Evolutionary conservation across 2,797 vertebrate genomes (phyloP).

Genomic region (Channa striata): DNA sequence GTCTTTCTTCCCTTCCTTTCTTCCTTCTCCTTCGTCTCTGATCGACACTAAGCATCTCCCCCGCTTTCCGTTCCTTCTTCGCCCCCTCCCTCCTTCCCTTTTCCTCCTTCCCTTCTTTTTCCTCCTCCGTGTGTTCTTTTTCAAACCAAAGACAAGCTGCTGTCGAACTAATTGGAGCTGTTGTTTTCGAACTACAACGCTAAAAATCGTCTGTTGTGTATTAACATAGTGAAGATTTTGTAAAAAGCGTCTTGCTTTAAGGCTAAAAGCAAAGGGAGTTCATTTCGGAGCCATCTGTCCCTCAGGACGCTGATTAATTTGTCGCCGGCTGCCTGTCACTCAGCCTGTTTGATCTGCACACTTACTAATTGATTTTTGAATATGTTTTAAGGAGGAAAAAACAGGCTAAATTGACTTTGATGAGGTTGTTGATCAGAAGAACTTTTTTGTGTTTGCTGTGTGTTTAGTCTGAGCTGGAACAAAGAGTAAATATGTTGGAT

Average conservation of each 20-base stretch:
- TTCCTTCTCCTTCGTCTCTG: neutral
- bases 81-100: neutral
- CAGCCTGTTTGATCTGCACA: constrained; percentile 66
- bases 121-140: neutral
- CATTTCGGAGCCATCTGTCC: constrained; percentile 77
- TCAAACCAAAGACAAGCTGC: constrained; percentile 40
- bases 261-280: constrained; percentile 60
- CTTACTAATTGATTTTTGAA: constrained; percentile 64
- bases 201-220: constrained; percentile 31
- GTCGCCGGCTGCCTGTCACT: constrained; percentile 69
- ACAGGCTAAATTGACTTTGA: constrained; percentile 55
- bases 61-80: no score
- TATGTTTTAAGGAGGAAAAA: constrained; percentile 30
- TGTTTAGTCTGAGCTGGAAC: constrained; percentile 50
- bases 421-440: constrained; percentile 59
- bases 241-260: constrained; percentile 46
- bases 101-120: neutral
- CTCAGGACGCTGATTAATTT: constrained; percentile 75
- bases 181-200: constrained; percentile 61
- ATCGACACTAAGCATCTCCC: neutral
- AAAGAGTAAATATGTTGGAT: constrained; percentile 4
- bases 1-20: no score
- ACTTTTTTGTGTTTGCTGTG: neutral
- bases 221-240: constrained; percentile 40
- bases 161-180: constrained; percentile 70